phyloP scores from a whole-genome alignment of 2,113 vertebrate genomes.

The Dinomys branickii region DNA sequence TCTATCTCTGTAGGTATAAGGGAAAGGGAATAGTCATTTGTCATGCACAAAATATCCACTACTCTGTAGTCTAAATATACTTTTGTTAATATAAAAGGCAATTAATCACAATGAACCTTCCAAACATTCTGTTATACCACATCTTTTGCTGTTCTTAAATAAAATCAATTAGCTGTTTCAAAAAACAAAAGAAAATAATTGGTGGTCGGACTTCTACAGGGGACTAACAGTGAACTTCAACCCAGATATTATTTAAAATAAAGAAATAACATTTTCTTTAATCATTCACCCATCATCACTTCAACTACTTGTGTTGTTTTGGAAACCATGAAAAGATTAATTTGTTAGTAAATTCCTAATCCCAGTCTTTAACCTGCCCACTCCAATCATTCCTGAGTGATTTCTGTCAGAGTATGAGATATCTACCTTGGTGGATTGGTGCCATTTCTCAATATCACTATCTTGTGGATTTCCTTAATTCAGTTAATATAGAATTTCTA shows the following conservation, averaged over 20 bases:
- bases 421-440: neutral
- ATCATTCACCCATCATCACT: neutral
- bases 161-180: neutral
- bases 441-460: neutral
- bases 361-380: neutral
- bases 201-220: neutral
- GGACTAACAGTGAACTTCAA: neutral
- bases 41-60: neutral
- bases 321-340: neutral
- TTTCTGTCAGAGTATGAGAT: neutral
- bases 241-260: neutral
- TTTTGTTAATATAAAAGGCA: neutral
- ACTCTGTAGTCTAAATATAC: neutral
- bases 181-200: neutral
- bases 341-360: neutral
- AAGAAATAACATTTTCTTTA: neutral
- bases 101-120: neutral
- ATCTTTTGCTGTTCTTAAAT: neutral
- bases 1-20: neutral
- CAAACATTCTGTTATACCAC: neutral
- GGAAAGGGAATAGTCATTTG: neutral
- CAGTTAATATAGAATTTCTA: neutral
- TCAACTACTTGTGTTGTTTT: neutral
- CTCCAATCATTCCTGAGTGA: neutral
- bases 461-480: neutral